Evolutionary conservation across 2,113 vertebrate genomes (phyloP).

Genomic region (Sialia sialis): DNA sequence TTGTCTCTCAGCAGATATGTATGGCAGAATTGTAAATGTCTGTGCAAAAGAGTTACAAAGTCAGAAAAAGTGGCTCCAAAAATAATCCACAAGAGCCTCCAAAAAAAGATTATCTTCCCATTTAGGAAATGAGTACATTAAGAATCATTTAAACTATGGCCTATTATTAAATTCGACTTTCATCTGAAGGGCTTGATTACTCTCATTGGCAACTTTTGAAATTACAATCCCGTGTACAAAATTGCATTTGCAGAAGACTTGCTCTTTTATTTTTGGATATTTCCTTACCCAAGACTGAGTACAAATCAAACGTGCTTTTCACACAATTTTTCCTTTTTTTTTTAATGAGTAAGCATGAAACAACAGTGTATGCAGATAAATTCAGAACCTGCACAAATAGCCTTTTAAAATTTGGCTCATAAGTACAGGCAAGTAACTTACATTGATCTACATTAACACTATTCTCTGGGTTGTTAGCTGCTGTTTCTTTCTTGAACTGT

Average conservation of each 20-base stretch:
- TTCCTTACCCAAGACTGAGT: background rate
- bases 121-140: slow-evolving; percentile 40
- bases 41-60: background rate
- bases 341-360: background rate
- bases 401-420: background rate
- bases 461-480: background rate
- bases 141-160: slow-evolving; percentile 5
- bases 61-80: slow-evolving; percentile 27
- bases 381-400: background rate
- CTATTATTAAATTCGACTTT: slow-evolving; percentile 44
- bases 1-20: background rate
- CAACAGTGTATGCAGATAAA: background rate
- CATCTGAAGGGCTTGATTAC: slow-evolving; percentile 22
- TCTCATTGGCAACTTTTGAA: background rate
- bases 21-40: background rate
- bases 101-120: slow-evolving; percentile 42
- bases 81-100: slow-evolving; percentile 43
- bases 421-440: background rate
- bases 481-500: background rate
- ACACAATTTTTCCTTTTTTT: background rate
- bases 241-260: background rate
- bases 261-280: background rate
- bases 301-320: background rate
- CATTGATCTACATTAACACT: background rate
- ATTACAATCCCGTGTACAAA: background rate